Evolutionary conservation across 2,888 invertebrate genomes (phyloP).

Genomic region (Erynnis tages): DNA sequence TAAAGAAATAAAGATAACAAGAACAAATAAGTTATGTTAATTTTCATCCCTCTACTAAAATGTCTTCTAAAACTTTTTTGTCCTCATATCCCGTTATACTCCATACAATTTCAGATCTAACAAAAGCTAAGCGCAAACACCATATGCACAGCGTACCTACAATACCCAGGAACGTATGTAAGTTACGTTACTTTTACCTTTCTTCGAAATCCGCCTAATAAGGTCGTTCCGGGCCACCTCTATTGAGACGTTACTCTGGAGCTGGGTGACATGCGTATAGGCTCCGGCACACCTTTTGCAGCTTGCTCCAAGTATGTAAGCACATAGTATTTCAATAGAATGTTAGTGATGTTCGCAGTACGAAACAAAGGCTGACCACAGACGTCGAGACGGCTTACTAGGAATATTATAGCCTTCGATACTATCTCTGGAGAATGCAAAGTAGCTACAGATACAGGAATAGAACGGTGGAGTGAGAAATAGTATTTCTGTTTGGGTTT

Average conservation of each 20-base stretch:
- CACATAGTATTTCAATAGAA: constrained; percentile 60
- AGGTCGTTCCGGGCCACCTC: constrained; percentile 52
- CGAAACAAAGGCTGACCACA: constrained; percentile 42
- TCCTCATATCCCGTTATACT: too few species aligned
- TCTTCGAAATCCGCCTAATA: constrained; percentile 44
- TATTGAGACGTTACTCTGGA: constrained; percentile 71
- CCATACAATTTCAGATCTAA: too few species aligned
- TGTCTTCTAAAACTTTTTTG: too few species aligned
- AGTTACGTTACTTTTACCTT: neutral
- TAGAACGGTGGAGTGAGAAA: constrained; percentile 20
- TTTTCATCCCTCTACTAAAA: too few species aligned
- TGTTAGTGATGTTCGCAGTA: constrained; percentile 54
- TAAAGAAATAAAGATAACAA: too few species aligned
- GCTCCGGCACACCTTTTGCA: constrained; percentile 49
- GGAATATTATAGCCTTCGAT: constrained; percentile 39
- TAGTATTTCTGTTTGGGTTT: constrained; percentile 10
- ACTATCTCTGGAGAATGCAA: constrained; percentile 35
- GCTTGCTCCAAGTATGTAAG: constrained; percentile 40
- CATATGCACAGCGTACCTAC: neutral
- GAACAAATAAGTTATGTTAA: too few species aligned
- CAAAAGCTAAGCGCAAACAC: too few species aligned
- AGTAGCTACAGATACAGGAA: constrained; percentile 32
- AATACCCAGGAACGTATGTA: neutral
- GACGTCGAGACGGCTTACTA: constrained; percentile 39
- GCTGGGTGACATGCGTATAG: constrained; percentile 58